A percentile compares a stretch with the other conserved stretches of the same genome.
These are phyloP conservation scores for Ophonus ardosiacus DNA, from an alignment of 2,888 invertebrate species.

Conservation along the genomic window DNA sequence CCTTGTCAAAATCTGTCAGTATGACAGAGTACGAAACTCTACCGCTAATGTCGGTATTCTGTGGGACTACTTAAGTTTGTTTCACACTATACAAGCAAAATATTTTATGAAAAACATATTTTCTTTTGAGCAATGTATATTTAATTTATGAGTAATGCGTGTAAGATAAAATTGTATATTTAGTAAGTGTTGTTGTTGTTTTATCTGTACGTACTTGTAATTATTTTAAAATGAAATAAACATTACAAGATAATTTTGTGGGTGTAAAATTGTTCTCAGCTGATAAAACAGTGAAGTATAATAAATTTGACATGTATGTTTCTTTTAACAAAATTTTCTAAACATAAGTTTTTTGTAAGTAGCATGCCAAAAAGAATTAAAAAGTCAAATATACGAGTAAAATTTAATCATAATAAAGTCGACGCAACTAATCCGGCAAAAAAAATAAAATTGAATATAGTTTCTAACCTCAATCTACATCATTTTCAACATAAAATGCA, in stretches of 20 bases:
- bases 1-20: slow-evolving; percentile 64
- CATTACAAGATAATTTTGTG: slow-evolving; percentile 5
- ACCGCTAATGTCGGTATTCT: slow-evolving; percentile 9
- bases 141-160: too few species aligned
- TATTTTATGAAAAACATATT: background rate
- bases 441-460: slow-evolving; percentile 26
- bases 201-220: background rate
- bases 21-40: slow-evolving; percentile 47
- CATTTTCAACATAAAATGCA: slow-evolving; percentile 11
- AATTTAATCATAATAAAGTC: background rate
- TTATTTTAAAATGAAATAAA: background rate
- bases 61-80: background rate
- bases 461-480: slow-evolving; percentile 45
- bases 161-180: too few species aligned
- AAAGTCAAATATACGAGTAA: slow-evolving; percentile 4
- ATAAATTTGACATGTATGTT: slow-evolving; percentile 37
- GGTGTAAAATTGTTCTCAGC: background rate
- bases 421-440: slow-evolving; percentile 23
- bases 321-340: slow-evolving; percentile 24
- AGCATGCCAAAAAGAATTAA: slow-evolving; percentile 57
- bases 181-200: too few species aligned
- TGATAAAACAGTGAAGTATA: slow-evolving; percentile 41
- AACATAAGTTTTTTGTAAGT: slow-evolving; percentile 45
- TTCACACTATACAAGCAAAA: background rate
- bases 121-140: too few species aligned